phyloP scores from a whole-genome alignment of 1,140 invertebrate species.

The Rhizoglyphus robini region DNA sequence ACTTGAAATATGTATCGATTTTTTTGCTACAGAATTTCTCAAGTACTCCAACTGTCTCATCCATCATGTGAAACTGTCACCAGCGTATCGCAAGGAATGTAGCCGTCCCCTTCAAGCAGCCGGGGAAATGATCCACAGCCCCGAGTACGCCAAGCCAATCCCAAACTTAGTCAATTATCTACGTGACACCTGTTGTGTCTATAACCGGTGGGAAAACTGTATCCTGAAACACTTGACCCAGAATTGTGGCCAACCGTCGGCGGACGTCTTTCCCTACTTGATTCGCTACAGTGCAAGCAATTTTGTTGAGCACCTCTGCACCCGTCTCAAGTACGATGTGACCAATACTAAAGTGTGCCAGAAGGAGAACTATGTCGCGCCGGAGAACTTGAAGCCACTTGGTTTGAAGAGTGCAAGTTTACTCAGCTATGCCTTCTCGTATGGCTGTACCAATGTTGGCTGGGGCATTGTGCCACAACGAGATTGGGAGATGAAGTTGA shows the following conservation, averaged over 20 bases:
- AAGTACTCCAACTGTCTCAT: not conserved
- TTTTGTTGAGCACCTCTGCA: not conserved
- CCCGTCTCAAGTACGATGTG: not conserved
- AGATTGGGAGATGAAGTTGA: no score
- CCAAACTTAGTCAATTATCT: not conserved
- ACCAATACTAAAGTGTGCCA: not conserved
- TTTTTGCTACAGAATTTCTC: not conserved
- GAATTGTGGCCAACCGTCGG: not conserved
- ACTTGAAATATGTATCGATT: not conserved
- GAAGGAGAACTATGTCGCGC: not conserved
- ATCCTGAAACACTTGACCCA: not conserved
- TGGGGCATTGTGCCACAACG: not conserved
- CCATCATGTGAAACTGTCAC: not conserved
- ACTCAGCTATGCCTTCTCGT: not conserved
- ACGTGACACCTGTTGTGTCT: not conserved
- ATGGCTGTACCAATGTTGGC: not conserved
- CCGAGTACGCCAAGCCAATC: not conserved
- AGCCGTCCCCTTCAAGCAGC: not conserved
- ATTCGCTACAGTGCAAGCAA: not conserved
- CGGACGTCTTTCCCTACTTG: not conserved
- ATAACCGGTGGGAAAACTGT: not conserved
- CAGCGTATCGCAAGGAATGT: not conserved
- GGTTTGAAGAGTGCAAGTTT: not conserved
- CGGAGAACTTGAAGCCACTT: not conserved
- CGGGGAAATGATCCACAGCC: not conserved